phyloP scores from a whole-genome alignment of 2,113 vertebrate species.

The Spea multiplicata region DNA sequence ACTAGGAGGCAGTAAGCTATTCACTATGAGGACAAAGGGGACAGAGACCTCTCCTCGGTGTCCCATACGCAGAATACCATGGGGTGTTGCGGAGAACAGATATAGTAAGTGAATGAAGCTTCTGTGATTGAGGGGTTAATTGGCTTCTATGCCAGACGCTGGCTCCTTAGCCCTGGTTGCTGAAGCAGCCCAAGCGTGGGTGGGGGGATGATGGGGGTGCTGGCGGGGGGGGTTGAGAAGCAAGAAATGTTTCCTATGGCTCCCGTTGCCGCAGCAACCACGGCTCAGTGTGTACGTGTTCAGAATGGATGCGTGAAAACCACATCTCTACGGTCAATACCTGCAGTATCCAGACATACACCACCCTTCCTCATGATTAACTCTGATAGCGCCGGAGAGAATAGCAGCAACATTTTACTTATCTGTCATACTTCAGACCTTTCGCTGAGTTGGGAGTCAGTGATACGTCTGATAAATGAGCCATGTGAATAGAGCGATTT shows the following conservation, averaged over 20 bases:
- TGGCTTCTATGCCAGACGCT: slow-evolving; percentile 40
- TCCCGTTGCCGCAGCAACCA: slow-evolving; percentile 40
- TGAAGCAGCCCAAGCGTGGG: slow-evolving; percentile 48
- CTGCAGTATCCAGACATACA: slow-evolving; percentile 40
- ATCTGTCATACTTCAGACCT: background rate
- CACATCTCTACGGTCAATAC: slow-evolving; percentile 45
- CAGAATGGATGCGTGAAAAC: slow-evolving; percentile 44
- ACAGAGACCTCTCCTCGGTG: background rate
- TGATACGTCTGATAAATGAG: background rate
- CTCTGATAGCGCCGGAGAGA: slow-evolving; percentile 2
- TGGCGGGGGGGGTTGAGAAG: slow-evolving; percentile 45
- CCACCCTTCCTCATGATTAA: slow-evolving; percentile 27
- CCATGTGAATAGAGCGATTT: background rate
- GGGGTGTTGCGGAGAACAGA: background rate
- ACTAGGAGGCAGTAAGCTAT: background rate
- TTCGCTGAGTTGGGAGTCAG: background rate
- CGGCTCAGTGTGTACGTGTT: slow-evolving; percentile 47
- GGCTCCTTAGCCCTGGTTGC: slow-evolving; percentile 47
- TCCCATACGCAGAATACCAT: background rate
- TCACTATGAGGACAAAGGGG: background rate
- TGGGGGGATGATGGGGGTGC: slow-evolving; percentile 43
- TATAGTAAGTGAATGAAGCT: slow-evolving; percentile 9
- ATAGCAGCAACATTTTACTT: background rate
- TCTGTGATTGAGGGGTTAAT: slow-evolving; percentile 42
- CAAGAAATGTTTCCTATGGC: slow-evolving; percentile 46